These are phyloP conservation scores for Drosophila limbata DNA, from an alignment of 2,888 invertebrate genomes.

Conservation along the genomic window DNA sequence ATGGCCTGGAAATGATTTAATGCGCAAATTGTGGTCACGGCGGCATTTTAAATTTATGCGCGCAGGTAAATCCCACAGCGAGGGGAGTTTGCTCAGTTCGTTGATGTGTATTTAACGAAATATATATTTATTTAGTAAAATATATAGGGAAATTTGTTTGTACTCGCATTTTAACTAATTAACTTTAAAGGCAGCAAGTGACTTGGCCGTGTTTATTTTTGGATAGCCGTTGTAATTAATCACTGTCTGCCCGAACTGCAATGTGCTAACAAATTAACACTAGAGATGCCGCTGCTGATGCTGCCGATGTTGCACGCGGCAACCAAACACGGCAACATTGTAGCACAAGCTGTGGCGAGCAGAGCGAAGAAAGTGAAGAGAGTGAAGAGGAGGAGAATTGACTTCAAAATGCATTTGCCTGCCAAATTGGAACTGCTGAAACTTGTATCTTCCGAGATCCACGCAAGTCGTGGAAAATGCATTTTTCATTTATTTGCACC, in stretches of 20 bases:
- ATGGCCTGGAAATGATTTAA: constrained; percentile 81
- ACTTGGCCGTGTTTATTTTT: constrained; percentile 56
- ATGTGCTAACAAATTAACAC: constrained; percentile 80
- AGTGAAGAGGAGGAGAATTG: too few species aligned
- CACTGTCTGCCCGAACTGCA: constrained; percentile 73
- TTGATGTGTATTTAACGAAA: constrained; percentile 9
- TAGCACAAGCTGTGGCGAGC: constrained; percentile 34
- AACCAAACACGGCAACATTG: constrained; percentile 79
- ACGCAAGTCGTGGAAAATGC: constrained; percentile 60
- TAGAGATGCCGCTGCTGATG: constrained; percentile 37
- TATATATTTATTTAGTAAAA: constrained; percentile 12
- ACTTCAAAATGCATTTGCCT: constrained; percentile 68
- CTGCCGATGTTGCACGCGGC: constrained; percentile 25
- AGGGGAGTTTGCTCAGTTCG: neutral
- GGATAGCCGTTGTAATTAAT: constrained; percentile 68
- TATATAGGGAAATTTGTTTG: neutral
- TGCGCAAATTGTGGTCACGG: constrained; percentile 76
- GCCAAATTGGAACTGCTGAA: constrained; percentile 65
- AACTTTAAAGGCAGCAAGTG: constrained; percentile 66
- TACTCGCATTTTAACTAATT: constrained; percentile 69
- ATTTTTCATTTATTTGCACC: constrained; percentile 65
- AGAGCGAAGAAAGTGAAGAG: neutral
- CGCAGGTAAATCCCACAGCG: constrained; percentile 55
- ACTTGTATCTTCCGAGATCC: constrained; percentile 22
- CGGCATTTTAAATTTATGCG: constrained; percentile 75